Base-by-base conservation (phyloP, 2,888 invertebrate species). In the Girardia tigrina region DNA sequence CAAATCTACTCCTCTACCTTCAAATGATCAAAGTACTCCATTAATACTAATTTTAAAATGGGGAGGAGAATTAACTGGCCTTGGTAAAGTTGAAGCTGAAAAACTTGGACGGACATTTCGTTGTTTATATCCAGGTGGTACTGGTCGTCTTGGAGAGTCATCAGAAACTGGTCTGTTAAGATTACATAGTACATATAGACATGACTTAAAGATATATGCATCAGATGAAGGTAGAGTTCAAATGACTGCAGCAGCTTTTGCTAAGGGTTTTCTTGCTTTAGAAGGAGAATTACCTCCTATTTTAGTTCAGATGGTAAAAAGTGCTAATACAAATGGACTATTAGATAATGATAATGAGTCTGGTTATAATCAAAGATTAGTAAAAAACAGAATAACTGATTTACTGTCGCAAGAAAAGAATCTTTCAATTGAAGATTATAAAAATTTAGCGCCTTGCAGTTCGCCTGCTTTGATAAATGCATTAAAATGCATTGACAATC, bases 161-260 rank as follows among this genome's bases (percentile, higher is more conserved):
- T 94, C 94, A 85, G 98, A 98, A 0, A 87, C 98, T 70, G 98
- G 98, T 0, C 88, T 99, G 6, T 87, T 99, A 27, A 87, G 93
- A 78, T 87, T 99, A 0, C 98, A 99, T 85, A 95, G 95, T 8
- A 99, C 98, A 0, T 99, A 94, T 86, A 90, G 98, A 0, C 97
- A 98, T 84, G 98, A 99, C 85, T 87, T 98, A 77, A 98, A 98
- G 87, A 99, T 99, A 80, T 99, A 99, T 85, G 97, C 98, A 0
- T 95, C 95, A 0, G 98, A 99, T 84, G 98, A 99, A 84, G 98
- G 98, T 0, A 88, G 98, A 76, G 98, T 99, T 0, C 98, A 99
- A 86, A 98, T 98, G 95, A 99, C 98, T 0, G 98, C 98, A 0
- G 98, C 98, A 0, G 98, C 98, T 0, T 99, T 99, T 85, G 94